These are phyloP conservation scores for Theocolax elegans DNA, from an alignment of 1,140 invertebrate genomes.

Conservation along the genomic window DNA sequence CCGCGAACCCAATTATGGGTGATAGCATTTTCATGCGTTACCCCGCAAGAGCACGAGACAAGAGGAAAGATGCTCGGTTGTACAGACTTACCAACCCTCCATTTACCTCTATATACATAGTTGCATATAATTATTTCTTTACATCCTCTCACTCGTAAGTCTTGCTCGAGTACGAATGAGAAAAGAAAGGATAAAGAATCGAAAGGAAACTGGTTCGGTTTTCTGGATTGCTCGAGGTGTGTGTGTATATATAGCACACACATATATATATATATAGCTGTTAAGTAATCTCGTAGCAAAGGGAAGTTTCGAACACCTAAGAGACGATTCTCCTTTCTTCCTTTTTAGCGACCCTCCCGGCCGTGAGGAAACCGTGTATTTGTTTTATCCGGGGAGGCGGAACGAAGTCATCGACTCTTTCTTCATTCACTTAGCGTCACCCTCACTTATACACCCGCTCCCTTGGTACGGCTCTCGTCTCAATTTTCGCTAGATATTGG, in stretches of 20 bases:
- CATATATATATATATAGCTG: slow-evolving; percentile 9
- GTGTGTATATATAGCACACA: too few relatives aligned
- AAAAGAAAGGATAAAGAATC: too few relatives aligned
- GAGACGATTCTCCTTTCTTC: slow-evolving; percentile 3
- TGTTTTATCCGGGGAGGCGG: slow-evolving; percentile 20
- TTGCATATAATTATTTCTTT: too few relatives aligned
- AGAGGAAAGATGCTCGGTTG: neutral
- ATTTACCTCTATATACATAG: neutral
- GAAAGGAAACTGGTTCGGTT: too few relatives aligned
- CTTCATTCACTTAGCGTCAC: slow-evolving; percentile 39
- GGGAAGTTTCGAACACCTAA: slow-evolving; percentile 8
- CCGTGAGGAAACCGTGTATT: slow-evolving; percentile 32
- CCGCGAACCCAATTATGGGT: slow-evolving; percentile 37
- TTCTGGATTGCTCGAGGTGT: too few relatives aligned
- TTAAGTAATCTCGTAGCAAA: slow-evolving; percentile 32
- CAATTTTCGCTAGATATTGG: slow-evolving; percentile 40
- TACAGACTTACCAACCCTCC: neutral
- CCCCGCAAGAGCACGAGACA: neutral
- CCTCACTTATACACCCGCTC: slow-evolving; percentile 18
- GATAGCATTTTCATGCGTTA: slow-evolving; percentile 39
- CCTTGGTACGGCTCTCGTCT: slow-evolving; percentile 8
- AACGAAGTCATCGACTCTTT: slow-evolving; percentile 29
- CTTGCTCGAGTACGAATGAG: too few relatives aligned
- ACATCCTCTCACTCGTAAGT: too few relatives aligned
- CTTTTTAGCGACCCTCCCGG: neutral